Evolutionary conservation across 2,113 vertebrate species (phyloP).

Genomic region (Eonycteris spelaea): DNA sequence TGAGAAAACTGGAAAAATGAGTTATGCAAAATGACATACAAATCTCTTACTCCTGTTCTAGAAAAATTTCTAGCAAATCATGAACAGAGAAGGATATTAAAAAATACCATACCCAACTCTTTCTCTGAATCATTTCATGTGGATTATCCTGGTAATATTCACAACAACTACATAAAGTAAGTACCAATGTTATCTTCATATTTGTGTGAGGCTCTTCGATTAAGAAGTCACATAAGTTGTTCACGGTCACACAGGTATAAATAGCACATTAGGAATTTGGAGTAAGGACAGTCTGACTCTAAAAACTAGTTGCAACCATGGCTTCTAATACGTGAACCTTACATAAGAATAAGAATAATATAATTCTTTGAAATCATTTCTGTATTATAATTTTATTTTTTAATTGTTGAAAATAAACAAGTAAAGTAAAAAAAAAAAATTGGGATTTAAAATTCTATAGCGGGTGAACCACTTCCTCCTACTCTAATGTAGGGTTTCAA

Average conservation of each 20-base stretch:
- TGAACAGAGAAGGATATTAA: background rate
- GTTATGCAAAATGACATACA: background rate
- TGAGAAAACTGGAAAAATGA: background rate
- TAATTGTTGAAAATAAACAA: conserved; percentile 11
- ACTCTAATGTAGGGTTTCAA: background rate
- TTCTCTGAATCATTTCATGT: background rate
- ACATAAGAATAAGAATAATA: background rate
- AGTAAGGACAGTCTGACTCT: background rate
- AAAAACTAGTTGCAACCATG: background rate
- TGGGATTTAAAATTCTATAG: background rate
- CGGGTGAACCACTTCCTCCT: background rate
- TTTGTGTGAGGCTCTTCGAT: conserved; percentile 17
- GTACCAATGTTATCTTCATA: background rate
- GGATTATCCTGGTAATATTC: background rate
- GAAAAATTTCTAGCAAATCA: background rate
- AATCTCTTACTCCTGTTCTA: background rate
- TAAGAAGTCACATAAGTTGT: background rate
- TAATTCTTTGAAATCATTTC: background rate
- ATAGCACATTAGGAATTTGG: background rate
- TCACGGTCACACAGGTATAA: conserved; percentile 8
- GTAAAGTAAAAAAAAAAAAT: background rate
- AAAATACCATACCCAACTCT: background rate
- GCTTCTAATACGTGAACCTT: background rate
- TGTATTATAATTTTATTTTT: background rate
- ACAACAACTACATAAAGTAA: background rate